Percentiles rank a stretch among this genome's conserved stretches.
phyloP scores from a whole-genome alignment of 1,140 invertebrate species.

The Ctenoplectra terminalis region DNA sequence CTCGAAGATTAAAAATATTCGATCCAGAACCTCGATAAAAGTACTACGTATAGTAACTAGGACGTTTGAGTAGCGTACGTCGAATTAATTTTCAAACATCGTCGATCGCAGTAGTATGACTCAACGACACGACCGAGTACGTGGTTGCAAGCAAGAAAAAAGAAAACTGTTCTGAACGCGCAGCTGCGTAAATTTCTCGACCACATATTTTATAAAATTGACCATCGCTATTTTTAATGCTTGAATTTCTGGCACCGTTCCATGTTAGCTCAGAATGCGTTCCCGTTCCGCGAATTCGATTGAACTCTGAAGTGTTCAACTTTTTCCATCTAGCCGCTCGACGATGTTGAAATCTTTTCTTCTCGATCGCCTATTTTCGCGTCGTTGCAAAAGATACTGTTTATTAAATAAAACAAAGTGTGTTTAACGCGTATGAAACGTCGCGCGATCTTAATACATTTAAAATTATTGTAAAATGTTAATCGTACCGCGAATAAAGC shows the following conservation, averaged over 20 bases:
- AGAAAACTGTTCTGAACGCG: conserved; percentile 36
- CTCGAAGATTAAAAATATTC: neutral
- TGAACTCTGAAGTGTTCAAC: conserved; percentile 22
- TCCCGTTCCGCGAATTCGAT: conserved; percentile 41
- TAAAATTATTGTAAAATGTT: neutral
- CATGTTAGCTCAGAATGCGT: neutral
- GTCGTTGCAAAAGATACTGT: neutral
- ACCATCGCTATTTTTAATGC: conserved; percentile 31
- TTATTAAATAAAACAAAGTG: neutral
- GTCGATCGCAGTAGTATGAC: neutral
- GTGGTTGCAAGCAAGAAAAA: neutral
- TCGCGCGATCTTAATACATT: no score
- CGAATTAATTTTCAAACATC: neutral
- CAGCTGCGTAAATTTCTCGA: conserved; percentile 29
- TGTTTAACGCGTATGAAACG: no score
- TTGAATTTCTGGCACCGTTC: conserved; percentile 47
- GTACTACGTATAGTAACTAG: no score
- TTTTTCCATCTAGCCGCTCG: conserved; percentile 43
- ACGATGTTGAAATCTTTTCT: neutral
- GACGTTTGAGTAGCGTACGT: no score
- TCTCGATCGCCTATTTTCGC: neutral
- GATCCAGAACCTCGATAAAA: neutral
- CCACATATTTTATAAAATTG: conserved; percentile 32
- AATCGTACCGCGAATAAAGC: no score
- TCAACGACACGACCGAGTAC: conserved; percentile 5